Conservation (phyloP, 2,797 vertebrate genomes). For the Ammospiza maritima region DNA sequence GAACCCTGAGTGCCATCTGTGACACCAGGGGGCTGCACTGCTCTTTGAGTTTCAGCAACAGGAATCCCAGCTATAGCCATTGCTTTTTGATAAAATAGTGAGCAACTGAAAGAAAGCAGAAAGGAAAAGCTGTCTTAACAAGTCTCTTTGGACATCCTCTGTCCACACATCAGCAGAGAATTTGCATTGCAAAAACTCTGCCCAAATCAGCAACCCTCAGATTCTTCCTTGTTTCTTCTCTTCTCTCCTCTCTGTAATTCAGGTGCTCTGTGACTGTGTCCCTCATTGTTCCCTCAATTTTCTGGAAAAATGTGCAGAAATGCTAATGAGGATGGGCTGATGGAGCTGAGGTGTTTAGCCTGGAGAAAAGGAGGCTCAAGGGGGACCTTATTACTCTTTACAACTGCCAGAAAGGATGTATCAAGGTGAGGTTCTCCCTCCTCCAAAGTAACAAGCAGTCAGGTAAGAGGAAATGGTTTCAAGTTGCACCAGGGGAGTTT, state of each 20-base stretch:
- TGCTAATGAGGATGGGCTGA: background rate
- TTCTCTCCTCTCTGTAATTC: background rate
- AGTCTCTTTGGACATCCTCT: background rate
- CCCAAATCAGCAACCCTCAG: background rate
- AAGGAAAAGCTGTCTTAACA: background rate
- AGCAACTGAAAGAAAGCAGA: background rate
- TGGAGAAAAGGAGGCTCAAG: background rate
- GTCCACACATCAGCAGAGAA: background rate
- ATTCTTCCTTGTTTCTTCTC: background rate
- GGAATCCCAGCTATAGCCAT: background rate
- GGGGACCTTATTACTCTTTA: background rate
- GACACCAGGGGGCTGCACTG: background rate
- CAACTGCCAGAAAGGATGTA: background rate
- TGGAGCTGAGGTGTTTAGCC: background rate
- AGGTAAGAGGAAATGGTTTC: background rate
- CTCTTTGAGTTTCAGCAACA: background rate
- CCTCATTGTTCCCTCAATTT: background rate
- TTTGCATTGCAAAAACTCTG: background rate
- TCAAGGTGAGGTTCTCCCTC: background rate
- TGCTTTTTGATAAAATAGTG: accelerated
- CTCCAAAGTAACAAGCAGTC: background rate
- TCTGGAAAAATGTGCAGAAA: background rate
- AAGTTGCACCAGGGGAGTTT: background rate
- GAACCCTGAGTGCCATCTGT: background rate
- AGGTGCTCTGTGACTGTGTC: background rate